Base-by-base conservation (phyloP, 2,113 vertebrate species). In the Apodemus sylvaticus region DNA sequence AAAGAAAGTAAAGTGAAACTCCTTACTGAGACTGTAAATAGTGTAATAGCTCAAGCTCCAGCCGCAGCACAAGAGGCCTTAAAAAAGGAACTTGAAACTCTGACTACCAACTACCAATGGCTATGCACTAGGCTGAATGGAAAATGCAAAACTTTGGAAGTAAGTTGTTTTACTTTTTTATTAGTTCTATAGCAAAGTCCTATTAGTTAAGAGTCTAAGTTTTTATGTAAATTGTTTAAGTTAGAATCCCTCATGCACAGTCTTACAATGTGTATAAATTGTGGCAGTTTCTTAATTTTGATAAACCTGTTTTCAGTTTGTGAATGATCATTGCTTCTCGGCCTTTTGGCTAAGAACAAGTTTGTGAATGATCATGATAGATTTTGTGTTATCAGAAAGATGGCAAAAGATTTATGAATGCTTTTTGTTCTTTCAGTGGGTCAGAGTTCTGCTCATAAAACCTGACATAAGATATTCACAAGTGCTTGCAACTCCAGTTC, bases 1-100 rank as follows among this genome's bases (percentile, higher is more conserved):
- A 99, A 99, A 95, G 99, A 99, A 98, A 98, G 99, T 8, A 99
- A 99, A 98, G 99, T 99, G 94, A 99, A 99, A 95, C 99, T 99
- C 82, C 98, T 99, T 91, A 99, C 99, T 0, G 99, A 99, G 94
- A 99, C 99, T 0, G 99, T 99, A 91, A 99, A 99, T 97, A 99
- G 98, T 93, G 99, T 99, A 96, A 99, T 99, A 95, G 98, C 99
- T 96, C 99, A 99, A 90, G 99, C 99, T 94, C 99, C 99, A 58
- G 99, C 99, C 87, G 99, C 98, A 86, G 99, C 99, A 97, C 99
- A 99, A n/a, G 99, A 99, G 93, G 99, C 99, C 93, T 98, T 99
- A 98, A 99, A 99, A 96, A 99, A 99, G 34, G 99, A 99, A 95
- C 99, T 99, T 76, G 98, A 99, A 29, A 98, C 99, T 89, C 98